Evolutionary conservation across 2,888 invertebrate species (phyloP), one percentile per base, ranked within the genome.

Genomic region (Drosophila nr. perissopoda): DNA sequence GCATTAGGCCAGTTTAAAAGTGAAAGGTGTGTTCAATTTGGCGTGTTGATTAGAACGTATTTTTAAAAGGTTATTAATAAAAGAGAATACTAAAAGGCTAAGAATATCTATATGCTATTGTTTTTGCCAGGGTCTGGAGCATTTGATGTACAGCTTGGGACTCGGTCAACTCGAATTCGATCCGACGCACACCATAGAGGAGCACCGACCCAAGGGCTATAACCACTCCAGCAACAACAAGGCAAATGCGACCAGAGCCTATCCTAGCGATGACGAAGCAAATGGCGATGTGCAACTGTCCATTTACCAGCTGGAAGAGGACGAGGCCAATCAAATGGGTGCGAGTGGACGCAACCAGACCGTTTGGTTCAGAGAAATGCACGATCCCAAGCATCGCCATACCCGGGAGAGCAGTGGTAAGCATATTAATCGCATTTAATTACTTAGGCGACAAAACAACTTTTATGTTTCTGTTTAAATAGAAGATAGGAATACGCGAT

Each of bases 131-230:
- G 96, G 96, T 16, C 95, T 96, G 78, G 96, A 96, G 91, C 96
- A 96, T 83, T 92, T 96, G 54, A 93, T 96, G 92, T 94, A 94
- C 83, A 96, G 94, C 83, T 91, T 96, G 27, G 96, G 96, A 0
- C 93, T 96, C n/a, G 96, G 95, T 1, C 95, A 95, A 16, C 93
- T 95, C 10, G 94, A 95, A 78, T 95, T 96, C 65, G 90, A 91
- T 18, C 91, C 91, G 18, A 83, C 81, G 2, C 93, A 93, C 63
- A 92, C 93, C 3, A 86, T 93, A 34, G 92, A 92, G 6, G 86
- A 92, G 64, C 93, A 93, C 67, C 90, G 91, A 66, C 90, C 92
- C 1, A 78, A 89, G 54, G 92, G 91, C 21, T 91, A 83, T 57
- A 86, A 87, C 52, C 65, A 75, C 6, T 76, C 70, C 10, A 78